phyloP scores from a whole-genome alignment of 2,888 invertebrate genomes.

The Acleris sparsana region DNA sequence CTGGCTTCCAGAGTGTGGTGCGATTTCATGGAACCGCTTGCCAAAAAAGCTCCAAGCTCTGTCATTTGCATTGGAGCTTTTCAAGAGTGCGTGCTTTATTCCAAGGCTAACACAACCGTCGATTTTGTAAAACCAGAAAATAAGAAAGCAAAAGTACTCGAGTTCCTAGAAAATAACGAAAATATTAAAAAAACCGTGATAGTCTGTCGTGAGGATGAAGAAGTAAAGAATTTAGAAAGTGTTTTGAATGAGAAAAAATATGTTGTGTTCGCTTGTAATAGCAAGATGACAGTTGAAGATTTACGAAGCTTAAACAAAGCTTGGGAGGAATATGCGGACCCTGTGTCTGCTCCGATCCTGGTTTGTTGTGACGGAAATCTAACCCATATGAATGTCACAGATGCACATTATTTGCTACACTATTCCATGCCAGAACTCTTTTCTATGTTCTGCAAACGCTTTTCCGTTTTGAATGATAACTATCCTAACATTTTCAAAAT shows the following conservation, averaged over 20 bases:
- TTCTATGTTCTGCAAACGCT: slow-evolving; percentile 87
- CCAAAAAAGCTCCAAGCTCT: slow-evolving; percentile 82
- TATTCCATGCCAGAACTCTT: slow-evolving; percentile 87
- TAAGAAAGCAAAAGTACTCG: slow-evolving; percentile 73
- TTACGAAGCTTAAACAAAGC: slow-evolving; percentile 64
- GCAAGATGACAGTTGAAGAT: slow-evolving; percentile 66
- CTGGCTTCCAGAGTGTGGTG: slow-evolving; percentile 87
- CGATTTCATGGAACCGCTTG: slow-evolving; percentile 79
- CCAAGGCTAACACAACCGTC: slow-evolving; percentile 72
- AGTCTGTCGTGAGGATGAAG: slow-evolving; percentile 83
- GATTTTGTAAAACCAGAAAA: slow-evolving; percentile 63
- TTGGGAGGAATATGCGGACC: slow-evolving; percentile 69
- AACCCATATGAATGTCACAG: slow-evolving; percentile 84
- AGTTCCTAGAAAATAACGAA: slow-evolving; percentile 74
- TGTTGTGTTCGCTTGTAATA: slow-evolving; percentile 60
- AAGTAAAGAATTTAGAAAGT: slow-evolving; percentile 72
- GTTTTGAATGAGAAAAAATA: slow-evolving; percentile 50
- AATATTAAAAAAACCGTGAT: slow-evolving; percentile 83
- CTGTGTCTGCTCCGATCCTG: slow-evolving; percentile 77
- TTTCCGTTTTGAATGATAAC: slow-evolving; percentile 86
- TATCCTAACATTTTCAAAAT: slow-evolving; percentile 73
- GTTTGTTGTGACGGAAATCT: slow-evolving; percentile 88
- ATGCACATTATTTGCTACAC: slow-evolving; percentile 87
- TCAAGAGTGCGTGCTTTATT: slow-evolving; percentile 90
- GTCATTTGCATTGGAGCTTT: slow-evolving; percentile 88